Base-by-base conservation (phyloP, 92 coral and sea anemone species). In the Phenganax marumi region DNA sequence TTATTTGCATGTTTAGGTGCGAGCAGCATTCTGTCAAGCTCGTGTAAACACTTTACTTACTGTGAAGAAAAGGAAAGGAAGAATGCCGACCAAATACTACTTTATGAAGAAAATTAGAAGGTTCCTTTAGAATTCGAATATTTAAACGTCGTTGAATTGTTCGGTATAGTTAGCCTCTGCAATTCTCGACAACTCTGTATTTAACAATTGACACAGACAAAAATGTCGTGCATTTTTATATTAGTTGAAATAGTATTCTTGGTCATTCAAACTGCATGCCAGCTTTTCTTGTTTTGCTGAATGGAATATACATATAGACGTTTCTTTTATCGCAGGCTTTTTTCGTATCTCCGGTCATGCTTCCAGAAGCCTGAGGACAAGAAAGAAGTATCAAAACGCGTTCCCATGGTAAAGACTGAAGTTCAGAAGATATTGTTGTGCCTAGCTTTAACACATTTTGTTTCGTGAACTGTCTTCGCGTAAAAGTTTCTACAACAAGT, bases 11-110 rank as follows among this genome's bases (percentile, higher is more conserved):
- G 12, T 24, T 21, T 52, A 76, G 81, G 68, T 76, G 19, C 55
- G 57, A 39, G 81, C 68, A 39, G 81, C 81, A 76, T 76, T 76
- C 68, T 76, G 81, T 76, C 81, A 76, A 56, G 68, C 68, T 12
- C 81, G 22, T 33, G 18, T 76, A 39, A 25, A 76, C 43, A 22
- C 19, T 24, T 10, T 57, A 68, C 68, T 56, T 39, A 23, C 69
- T 25, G 81, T 22, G 63, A 76, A 76, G 68, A 76, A 55, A 12
- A 68, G 22, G 22, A 76, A 52, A 76, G 12, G 72, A 66, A 66
- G 72, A 33, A 24, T 76, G 69, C 64, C 68, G 21, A 5, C 57
- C 52, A 76, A 76, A 76, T 12, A 48, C 10, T 54, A 54, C 23
- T 12, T 76, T 22, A 50, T 56, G 22, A 55, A 43, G 19, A 12